These are phyloP conservation scores for Lasaia peninsularis DNA, from an alignment of 1,140 invertebrate genomes.

Conservation along the genomic window DNA sequence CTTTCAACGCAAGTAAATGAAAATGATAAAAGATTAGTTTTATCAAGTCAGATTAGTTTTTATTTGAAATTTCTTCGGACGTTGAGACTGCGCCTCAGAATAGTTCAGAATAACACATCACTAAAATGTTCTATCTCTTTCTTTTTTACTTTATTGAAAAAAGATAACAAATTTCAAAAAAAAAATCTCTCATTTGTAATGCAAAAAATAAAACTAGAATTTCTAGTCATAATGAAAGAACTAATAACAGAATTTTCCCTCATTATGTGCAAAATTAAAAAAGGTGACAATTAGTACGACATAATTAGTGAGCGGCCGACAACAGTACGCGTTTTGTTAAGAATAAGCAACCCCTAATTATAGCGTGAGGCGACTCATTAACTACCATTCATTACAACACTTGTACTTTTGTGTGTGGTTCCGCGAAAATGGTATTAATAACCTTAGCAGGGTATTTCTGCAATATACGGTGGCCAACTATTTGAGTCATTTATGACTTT, in stretches of 20 bases:
- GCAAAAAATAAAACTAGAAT: background rate
- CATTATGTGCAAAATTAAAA: constrained; percentile 30
- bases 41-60: too few species aligned
- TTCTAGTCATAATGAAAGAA: constrained; percentile 6
- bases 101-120: too few species aligned
- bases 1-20: too few species aligned
- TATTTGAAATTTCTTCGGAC: too few species aligned
- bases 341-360: constrained; percentile 31
- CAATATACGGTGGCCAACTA: background rate
- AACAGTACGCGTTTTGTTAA: constrained; percentile 29
- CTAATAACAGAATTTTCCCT: constrained; percentile 11
- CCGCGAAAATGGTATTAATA: constrained; percentile 12
- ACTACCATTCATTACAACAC: constrained; percentile 32
- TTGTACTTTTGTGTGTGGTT: constrained; percentile 18
- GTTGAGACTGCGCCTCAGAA: too few species aligned
- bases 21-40: too few species aligned
- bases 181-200: too few species aligned
- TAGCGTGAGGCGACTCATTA: constrained; percentile 31
- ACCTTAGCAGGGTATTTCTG: background rate
- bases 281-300: constrained; percentile 31
- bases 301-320: constrained; percentile 35
- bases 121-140: too few species aligned
- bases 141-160: too few species aligned
- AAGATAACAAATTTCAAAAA: too few species aligned
- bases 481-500: background rate